Base-by-base conservation (phyloP, 2,797 vertebrate genomes). In the Gymnopithys bicolor region DNA sequence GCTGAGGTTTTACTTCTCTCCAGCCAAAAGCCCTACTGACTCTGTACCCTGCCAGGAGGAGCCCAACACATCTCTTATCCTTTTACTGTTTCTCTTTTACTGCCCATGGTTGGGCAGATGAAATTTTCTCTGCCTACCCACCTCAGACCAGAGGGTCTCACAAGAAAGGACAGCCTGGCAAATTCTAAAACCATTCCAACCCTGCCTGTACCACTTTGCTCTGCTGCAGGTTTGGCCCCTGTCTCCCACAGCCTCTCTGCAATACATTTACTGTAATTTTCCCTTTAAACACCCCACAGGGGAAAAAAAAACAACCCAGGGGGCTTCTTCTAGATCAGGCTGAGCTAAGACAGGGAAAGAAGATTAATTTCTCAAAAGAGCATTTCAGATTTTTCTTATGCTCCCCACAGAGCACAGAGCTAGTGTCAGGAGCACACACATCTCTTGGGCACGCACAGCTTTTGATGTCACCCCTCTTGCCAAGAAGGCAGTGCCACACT, bases 351-450 rank as follows among this genome's bases (percentile, higher is more conserved):
- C 3, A 5, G 19, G 32, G 39, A 96, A 94, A 96, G 89, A 66
- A 93, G 91, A 94, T 92, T 93, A 83, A 95, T 96, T 94, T 85
- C 63, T 91, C 63, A 52, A 79, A 67, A 66, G 8, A 93, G n/a
- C 71, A 79, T 89, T 70, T 73, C 70, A 67, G 56, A 87, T 79
- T 85, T 96, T 87, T 70, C 13, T 55, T 60, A 19, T 73, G 39
- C 67, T 87, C 32, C 73, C 51, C 0, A 82, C 22, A 0, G 0
- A 71, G 43, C 17, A 41, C 55, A 84, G 88, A 74, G 63, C 68
- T 28, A 9, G 81, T 6, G 1, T 24, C 68, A 45, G 67, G 43
- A 79, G 17, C 51, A 18, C 83, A 45, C 21, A 7, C 16, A 1
- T 41, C 32, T 74, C 66, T 49, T 59, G 81, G 62, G 67, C 19